Conservation (phyloP, 2,888 invertebrate genomes). For the Ectemnius continuus region DNA sequence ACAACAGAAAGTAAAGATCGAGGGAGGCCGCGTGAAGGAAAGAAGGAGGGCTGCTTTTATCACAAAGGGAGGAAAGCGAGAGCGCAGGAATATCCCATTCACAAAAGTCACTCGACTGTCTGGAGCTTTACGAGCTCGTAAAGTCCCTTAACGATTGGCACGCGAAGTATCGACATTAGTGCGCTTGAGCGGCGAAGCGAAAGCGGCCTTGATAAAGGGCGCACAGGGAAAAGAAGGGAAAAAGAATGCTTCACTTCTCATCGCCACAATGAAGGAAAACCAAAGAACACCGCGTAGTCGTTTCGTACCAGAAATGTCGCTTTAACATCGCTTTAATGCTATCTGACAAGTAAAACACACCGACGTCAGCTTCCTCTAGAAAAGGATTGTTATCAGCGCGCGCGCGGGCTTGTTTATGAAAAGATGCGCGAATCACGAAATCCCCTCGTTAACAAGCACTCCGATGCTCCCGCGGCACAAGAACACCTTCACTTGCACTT, state of each 20-base stretch:
- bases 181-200: slow-evolving; percentile 15
- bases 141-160: slow-evolving; percentile 56
- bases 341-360: slow-evolving; percentile 5
- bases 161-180: slow-evolving; percentile 45
- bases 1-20: slow-evolving; percentile 7
- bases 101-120: slow-evolving; percentile 56
- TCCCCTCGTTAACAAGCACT: slow-evolving; percentile 52
- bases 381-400: slow-evolving; percentile 23
- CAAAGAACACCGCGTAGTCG: slow-evolving; percentile 18
- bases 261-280: slow-evolving; percentile 6
- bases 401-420: slow-evolving; percentile 40
- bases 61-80: slow-evolving; percentile 15
- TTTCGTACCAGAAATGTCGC: slow-evolving; percentile 42
- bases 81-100: slow-evolving; percentile 39
- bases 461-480: too few species aligned
- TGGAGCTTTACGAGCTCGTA: slow-evolving; percentile 52
- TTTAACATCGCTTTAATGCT: slow-evolving; percentile 45
- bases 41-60: slow-evolving; percentile 23
- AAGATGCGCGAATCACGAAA: slow-evolving; percentile 52
- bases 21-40: slow-evolving; percentile 10
- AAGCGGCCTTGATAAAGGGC: slow-evolving; percentile 6
- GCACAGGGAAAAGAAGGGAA: neutral
- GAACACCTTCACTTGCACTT: too few species aligned
- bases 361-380: slow-evolving; percentile 2
- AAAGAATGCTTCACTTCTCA: neutral